Conservation (phyloP, 2,113 vertebrate species). For the Upupa epops region DNA sequence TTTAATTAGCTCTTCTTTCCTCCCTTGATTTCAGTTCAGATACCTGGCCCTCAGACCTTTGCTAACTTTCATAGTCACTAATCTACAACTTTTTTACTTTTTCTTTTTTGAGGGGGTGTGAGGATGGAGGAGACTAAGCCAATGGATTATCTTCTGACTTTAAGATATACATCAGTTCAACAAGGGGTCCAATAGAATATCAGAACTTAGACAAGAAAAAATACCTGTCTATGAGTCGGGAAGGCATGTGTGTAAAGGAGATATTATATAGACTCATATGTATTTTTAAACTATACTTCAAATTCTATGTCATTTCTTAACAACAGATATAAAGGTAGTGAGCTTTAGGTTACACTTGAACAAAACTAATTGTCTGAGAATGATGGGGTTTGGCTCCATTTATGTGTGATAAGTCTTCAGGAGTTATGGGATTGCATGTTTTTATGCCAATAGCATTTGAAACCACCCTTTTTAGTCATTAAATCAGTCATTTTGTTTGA, state of each 20-base stretch:
- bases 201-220: background rate
- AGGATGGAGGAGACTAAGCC: background rate
- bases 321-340: slow-evolving; percentile 27
- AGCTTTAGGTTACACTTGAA: slow-evolving; percentile 42
- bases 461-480: slow-evolving; percentile 4
- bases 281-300: slow-evolving; percentile 23
- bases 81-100: background rate
- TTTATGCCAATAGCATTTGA: slow-evolving; percentile 7
- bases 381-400: slow-evolving; percentile 16
- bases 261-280: background rate
- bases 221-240: background rate
- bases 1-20: background rate
- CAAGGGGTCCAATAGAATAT: background rate
- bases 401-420: slow-evolving; percentile 32
- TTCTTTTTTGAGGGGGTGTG: background rate
- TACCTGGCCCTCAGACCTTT: background rate
- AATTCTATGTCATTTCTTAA: slow-evolving; percentile 31
- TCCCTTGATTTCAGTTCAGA: background rate
- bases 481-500: slow-evolving; percentile 47
- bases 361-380: slow-evolving; percentile 10
- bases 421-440: background rate
- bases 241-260: background rate
- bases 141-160: background rate
- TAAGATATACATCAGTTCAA: background rate
- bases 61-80: background rate